Conservation (phyloP, 2,888 invertebrate genomes). For the Caenorhabditis sinica region DNA sequence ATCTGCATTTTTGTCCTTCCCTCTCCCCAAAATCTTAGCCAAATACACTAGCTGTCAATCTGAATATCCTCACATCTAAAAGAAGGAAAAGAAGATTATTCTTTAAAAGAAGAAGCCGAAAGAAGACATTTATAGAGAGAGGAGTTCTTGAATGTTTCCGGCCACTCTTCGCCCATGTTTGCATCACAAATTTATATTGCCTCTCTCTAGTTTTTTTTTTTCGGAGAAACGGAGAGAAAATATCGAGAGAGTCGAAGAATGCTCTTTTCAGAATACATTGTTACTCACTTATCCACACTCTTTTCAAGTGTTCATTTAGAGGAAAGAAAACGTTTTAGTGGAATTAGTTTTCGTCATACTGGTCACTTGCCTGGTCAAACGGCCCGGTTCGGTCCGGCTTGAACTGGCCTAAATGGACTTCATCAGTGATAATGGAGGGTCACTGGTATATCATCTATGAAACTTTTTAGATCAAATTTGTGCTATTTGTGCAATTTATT, state of each 20-base stretch:
- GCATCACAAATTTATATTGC: conserved; percentile 51
- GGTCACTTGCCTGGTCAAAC: too few relatives aligned
- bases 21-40: too few relatives aligned
- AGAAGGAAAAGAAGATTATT: neutral
- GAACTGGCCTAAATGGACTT: too few relatives aligned
- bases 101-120: conserved; percentile 4
- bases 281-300: neutral
- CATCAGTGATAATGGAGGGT: too few relatives aligned
- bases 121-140: conserved; percentile 25
- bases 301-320: neutral
- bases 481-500: too few relatives aligned
- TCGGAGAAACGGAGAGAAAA: conserved; percentile 1
- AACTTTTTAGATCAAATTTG: too few relatives aligned
- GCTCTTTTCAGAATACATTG: neutral
- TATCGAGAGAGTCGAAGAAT: neutral
- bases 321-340: neutral
- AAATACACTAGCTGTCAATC: too few relatives aligned
- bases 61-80: neutral
- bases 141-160: conserved; percentile 20
- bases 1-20: too few relatives aligned
- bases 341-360: too few relatives aligned
- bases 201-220: neutral
- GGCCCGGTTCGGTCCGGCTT: too few relatives aligned
- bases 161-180: conserved; percentile 39
- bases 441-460: too few relatives aligned